Base-by-base conservation (phyloP, 2,888 invertebrate genomes). In the Anthophora plumipes region DNA sequence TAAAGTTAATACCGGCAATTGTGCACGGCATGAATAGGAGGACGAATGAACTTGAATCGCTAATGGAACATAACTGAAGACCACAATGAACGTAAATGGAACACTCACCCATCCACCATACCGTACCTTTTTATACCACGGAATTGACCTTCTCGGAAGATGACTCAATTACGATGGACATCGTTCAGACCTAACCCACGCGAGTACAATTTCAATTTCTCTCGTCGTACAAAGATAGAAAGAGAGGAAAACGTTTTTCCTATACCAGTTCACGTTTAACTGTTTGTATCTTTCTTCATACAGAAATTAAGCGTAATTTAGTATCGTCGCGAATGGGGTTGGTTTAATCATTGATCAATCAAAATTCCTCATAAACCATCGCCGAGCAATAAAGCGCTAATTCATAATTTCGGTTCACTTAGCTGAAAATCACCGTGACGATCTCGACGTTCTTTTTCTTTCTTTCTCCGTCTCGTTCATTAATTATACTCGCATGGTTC, bases 11-110 rank as follows among this genome's bases (percentile, higher is more conserved):
- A 39, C 43, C 54, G 12, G 64, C 71, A 71, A 71, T 71, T 71
- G 71, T 55, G 43, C 43, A n/a, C 54, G n/a, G 63, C 48, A 43
- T 71, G 71, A 71, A 71, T 64, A 71, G 54, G 8, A 71, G 54
- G 8, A 71, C 63, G 64, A 71, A 14, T 46, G 64, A 71, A 71
- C 70, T 71, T 71, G 70, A 71, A 63, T 68, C 60, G 48, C 68
- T 74, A 60, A 74, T 68, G 74, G 68, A 68, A 69, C 74, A 68
- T 60, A 68, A 74, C 74, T 50, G 71, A 71, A 54, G 64, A 63
- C 54, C 64, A 43, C 54, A 71, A 64, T 64, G 63, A 64, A 64
- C 63, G 52, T 31, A 71, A 71, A 54, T 71, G 54, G 63, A 50
- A 54, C 71, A 25, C 43, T 63, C 64, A 31, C 12, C 43, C 69